These are phyloP conservation scores for Thymallus thymallus DNA, from an alignment of 2,113 vertebrate genomes.

Conservation along the genomic window DNA sequence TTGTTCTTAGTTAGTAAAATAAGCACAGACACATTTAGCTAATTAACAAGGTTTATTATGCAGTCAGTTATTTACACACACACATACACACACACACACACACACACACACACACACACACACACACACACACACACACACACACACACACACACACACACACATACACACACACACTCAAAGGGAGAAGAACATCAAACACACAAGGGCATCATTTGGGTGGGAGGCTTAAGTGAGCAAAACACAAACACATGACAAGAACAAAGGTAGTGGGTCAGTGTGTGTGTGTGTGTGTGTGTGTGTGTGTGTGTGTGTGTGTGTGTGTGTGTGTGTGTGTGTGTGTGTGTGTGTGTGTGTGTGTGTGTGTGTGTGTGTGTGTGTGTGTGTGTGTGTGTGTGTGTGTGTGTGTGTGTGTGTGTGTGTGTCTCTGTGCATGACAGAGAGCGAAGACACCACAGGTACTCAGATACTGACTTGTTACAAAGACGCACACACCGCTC, in stretches of 20 bases:
- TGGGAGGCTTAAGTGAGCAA: too few species aligned
- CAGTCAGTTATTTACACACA: background rate
- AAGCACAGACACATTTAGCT: too few species aligned
- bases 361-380: background rate
- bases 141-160: background rate
- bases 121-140: background rate
- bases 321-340: background rate
- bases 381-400: background rate
- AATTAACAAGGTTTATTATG: too few species aligned
- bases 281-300: background rate
- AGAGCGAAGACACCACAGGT: background rate
- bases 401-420: background rate
- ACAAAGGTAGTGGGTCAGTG: too few species aligned
- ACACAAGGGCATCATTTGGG: too few species aligned
- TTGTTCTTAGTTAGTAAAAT: too few species aligned
- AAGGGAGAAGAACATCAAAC: background rate
- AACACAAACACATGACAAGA: too few species aligned
- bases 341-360: background rate
- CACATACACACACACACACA: too few species aligned
- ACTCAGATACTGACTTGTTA: background rate
- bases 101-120: background rate
- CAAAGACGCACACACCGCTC: background rate
- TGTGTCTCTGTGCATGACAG: background rate
- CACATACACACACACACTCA: background rate
- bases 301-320: background rate